Evolutionary conservation across 2,888 invertebrate genomes (phyloP), one percentile per base, ranked within the genome.

Genomic region (Osedax frankpressi): DNA sequence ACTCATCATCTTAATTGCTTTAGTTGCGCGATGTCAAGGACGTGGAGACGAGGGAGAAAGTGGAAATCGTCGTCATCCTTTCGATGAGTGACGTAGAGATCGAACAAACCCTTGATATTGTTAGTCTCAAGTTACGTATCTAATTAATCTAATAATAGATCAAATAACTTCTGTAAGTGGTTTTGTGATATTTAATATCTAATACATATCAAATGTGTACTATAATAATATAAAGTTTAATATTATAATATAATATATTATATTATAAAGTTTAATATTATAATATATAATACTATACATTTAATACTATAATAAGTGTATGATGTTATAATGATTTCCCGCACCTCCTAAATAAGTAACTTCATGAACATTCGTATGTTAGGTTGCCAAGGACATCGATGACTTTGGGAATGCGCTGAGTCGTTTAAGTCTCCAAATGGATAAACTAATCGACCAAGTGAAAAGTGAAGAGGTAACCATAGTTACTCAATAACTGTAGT

Each of bases 11-110:
- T 69, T 3, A 11, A 28, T 28, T 30, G 14, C 77, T 79, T 26
- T 77, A 83, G 83, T 75, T 83, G 71, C 77, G 78, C 24, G 75
- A 76, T 70, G 80, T 80, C 2, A 76, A 80, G 77, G 76, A 79
- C 26, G 79, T 82, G 60, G 80, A 78, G 28, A 79, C 81, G n/a
- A 80, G 78, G 73, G 81, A 82, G 2, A 78, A 81, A 28, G 80
- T 84, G 2, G 79, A 77, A 6, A 77, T 81, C 26, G 78, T 79
- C 1, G 77, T 79, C 27, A 80, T 84, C 63, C 76, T 81, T 68
- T 81, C 82, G n/a, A 81, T 83, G 82, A 78, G 78, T 2, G 78
- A 79, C 27, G 80, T 80, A 0, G 82, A 83, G 71, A 77, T 84
- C 6, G 80, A 83, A n/a, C 80, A 81, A 63, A 78, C 81, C 25